Conservation (phyloP, 1,140 invertebrate genomes). For the Caerostris extrusa region DNA sequence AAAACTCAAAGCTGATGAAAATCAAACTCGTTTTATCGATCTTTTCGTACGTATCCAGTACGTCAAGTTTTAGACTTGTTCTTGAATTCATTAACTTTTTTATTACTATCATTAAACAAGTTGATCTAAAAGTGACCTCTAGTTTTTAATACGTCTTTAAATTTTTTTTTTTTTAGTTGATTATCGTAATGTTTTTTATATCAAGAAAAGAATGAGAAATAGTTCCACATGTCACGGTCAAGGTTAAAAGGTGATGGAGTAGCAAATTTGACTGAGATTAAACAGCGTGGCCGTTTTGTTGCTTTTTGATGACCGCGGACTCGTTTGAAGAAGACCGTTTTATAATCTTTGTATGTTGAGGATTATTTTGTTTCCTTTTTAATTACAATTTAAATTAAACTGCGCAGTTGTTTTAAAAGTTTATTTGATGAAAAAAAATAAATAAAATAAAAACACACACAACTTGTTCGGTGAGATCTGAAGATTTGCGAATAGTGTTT, state of each 20-base stretch:
- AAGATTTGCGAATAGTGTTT: no score
- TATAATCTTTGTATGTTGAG: neutral
- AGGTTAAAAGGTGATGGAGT: neutral
- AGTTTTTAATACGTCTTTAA: neutral
- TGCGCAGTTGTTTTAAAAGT: neutral
- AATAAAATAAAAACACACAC: no score
- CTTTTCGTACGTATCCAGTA: neutral
- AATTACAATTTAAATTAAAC: neutral
- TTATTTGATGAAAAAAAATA: neutral
- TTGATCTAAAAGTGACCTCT: neutral
- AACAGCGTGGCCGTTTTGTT: neutral
- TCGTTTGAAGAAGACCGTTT: neutral
- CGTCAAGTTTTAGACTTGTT: neutral
- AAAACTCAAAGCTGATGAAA: no score
- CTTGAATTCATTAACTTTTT: constrained; percentile 3
- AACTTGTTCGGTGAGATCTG: no score
- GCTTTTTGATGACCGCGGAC: neutral
- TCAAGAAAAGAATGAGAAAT: neutral
- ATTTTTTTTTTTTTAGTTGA: neutral
- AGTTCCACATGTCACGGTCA: neutral
- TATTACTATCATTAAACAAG: neutral
- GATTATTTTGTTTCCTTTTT: neutral
- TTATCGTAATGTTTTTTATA: neutral
- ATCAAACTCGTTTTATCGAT: no score
- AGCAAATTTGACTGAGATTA: neutral